Conservation (phyloP, 2,888 invertebrate genomes). For the Fragum sueziense region DNA sequence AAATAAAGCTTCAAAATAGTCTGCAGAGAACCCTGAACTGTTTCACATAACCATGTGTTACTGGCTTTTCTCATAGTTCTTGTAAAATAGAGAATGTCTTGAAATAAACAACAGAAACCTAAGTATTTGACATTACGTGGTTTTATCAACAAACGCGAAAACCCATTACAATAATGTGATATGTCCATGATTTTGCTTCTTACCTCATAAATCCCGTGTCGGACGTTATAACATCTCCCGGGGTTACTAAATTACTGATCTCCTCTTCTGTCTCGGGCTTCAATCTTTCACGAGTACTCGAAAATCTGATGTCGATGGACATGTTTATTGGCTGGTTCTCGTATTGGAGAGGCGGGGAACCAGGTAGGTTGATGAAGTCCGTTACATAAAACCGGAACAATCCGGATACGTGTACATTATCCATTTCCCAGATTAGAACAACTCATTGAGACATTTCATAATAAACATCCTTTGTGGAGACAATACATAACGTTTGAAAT, state of each 20-base stretch:
- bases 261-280: constrained; percentile 83
- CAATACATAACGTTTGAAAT: too few species aligned
- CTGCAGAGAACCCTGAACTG: too few species aligned
- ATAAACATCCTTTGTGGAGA: too few species aligned
- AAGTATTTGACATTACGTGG: too few species aligned
- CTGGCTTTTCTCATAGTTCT: too few species aligned
- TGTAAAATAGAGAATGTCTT: too few species aligned
- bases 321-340: constrained; percentile 29
- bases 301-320: constrained; percentile 77
- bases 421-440: too few species aligned
- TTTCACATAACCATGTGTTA: too few species aligned
- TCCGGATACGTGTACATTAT: not conserved
- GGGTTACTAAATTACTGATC: constrained; percentile 85
- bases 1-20: too few species aligned
- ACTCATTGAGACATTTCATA: too few species aligned
- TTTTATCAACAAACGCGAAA: constrained; percentile 1
- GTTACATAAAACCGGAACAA: not conserved
- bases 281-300: constrained; percentile 68
- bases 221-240: constrained; percentile 93
- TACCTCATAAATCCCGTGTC: constrained; percentile 93
- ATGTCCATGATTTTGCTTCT: not conserved
- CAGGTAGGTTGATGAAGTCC: not conserved
- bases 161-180: not conserved
- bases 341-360: not conserved
- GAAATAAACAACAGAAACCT: too few species aligned